Conservation (phyloP, 2,113 vertebrate genomes). For the Colinus virginianus region DNA sequence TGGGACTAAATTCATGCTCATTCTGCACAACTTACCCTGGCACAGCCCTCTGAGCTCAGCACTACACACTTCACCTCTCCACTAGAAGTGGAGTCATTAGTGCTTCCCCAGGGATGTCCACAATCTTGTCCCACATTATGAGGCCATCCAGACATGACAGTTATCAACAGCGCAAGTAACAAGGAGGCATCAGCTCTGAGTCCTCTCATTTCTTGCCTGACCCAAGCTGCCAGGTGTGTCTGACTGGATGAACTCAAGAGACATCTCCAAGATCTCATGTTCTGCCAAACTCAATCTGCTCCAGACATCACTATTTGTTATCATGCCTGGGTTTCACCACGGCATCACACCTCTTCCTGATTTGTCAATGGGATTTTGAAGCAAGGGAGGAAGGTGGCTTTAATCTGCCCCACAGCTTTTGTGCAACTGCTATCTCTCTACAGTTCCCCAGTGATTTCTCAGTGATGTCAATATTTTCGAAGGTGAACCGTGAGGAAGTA, state of each 20-base stretch:
- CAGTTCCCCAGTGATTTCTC: neutral
- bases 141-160: neutral
- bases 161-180: neutral
- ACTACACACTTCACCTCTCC: fast-evolving
- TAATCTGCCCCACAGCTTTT: neutral
- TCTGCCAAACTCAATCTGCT: neutral
- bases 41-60: neutral
- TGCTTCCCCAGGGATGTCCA: neutral
- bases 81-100: fast-evolving
- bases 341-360: neutral
- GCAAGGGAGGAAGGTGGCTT: neutral
- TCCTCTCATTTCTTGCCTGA: neutral
- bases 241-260: neutral
- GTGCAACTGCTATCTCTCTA: neutral
- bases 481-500: neutral
- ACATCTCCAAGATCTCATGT: neutral
- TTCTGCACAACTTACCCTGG: neutral
- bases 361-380: neutral
- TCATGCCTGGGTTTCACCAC: neutral
- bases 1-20: neutral
- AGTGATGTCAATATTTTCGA: neutral
- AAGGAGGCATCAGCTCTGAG: neutral
- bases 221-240: neutral
- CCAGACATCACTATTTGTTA: neutral
- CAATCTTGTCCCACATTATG: neutral